phyloP scores from a whole-genome alignment of 2,888 invertebrate species.

The Tromatobia lineatoria region DNA sequence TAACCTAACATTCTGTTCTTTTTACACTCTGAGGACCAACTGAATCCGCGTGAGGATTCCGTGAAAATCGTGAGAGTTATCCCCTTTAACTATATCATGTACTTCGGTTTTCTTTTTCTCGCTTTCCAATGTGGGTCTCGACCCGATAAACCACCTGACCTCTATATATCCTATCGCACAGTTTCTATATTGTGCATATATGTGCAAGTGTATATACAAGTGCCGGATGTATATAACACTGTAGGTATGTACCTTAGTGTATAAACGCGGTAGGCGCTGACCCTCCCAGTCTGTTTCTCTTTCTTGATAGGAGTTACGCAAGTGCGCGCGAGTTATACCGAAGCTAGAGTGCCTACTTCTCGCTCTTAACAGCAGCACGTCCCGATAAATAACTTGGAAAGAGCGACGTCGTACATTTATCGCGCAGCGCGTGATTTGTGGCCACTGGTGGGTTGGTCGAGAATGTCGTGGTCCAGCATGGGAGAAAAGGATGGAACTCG shows the following conservation, averaged over 20 bases:
- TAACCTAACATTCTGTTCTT: no score
- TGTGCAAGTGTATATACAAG: background rate
- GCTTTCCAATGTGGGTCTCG: background rate
- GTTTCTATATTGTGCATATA: background rate
- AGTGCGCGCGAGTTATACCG: constrained; percentile 51
- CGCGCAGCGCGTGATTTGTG: constrained; percentile 77
- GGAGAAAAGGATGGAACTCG: constrained; percentile 1
- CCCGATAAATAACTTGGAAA: constrained; percentile 77
- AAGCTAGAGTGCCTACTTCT: constrained; percentile 67
- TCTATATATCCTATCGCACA: constrained; percentile 45
- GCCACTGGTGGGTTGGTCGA: constrained; percentile 54
- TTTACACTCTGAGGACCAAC: no score
- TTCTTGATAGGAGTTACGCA: constrained; percentile 34
- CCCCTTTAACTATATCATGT: constrained; percentile 22
- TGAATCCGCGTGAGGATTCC: no score
- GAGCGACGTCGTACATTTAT: constrained; percentile 78
- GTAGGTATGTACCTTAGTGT: constrained; percentile 21
- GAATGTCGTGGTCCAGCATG: background rate
- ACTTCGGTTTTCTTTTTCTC: constrained; percentile 7
- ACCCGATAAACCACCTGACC: constrained; percentile 34
- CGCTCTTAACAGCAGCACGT: constrained; percentile 70
- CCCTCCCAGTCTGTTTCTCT: constrained; percentile 27
- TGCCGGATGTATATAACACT: constrained; percentile 1
- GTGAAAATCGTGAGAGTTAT: constrained; percentile 18
- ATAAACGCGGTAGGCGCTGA: constrained; percentile 21